phyloP scores from a whole-genome alignment of 1,140 invertebrate species.

The Bombus superbus region DNA sequence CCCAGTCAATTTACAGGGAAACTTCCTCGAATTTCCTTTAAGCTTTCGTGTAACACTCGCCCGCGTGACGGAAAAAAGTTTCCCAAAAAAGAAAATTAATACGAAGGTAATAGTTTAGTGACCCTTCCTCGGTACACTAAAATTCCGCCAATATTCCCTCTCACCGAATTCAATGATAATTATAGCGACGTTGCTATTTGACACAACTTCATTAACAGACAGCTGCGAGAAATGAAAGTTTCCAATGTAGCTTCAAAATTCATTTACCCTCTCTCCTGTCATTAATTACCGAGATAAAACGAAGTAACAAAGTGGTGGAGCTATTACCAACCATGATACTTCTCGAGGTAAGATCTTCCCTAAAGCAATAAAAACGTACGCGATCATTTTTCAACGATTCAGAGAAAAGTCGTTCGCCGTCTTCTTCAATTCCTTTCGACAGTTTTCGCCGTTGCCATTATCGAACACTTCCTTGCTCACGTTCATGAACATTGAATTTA shows the following conservation, averaged over 20 bases:
- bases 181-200: background rate
- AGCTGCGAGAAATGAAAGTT: background rate
- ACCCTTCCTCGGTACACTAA: too few species aligned
- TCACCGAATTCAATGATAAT: background rate
- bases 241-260: background rate
- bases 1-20: constrained; percentile 44
- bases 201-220: background rate
- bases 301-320: background rate
- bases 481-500: constrained; percentile 61
- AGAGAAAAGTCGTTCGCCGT: constrained; percentile 45
- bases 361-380: constrained; percentile 14
- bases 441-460: constrained; percentile 41
- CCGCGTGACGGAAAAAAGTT: constrained; percentile 23
- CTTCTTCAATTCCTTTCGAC: constrained; percentile 43
- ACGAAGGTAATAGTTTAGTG: constrained; percentile 18
- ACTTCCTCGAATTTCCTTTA: constrained; percentile 38
- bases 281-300: background rate
- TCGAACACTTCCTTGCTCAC: constrained; percentile 43
- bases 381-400: constrained; percentile 29
- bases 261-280: background rate
- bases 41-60: constrained; percentile 5
- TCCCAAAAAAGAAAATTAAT: constrained; percentile 32
- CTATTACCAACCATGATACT: background rate
- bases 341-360: background rate
- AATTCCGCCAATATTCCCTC: background rate